Conservation (phyloP, 2,888 invertebrate species). For the Tinea pellionella region DNA sequence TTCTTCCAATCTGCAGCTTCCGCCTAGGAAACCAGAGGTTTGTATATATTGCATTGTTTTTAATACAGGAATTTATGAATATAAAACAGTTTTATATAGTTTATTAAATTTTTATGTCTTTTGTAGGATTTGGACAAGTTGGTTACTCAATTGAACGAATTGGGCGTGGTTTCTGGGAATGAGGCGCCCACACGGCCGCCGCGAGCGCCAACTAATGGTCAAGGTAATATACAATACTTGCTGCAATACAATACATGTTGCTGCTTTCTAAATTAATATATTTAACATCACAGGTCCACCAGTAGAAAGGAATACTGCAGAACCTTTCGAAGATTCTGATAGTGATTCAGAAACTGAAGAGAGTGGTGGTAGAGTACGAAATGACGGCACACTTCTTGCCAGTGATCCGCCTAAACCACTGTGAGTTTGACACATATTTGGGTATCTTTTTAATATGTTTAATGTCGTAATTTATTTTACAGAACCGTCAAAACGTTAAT, state of each 20-base stretch:
- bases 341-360: slow-evolving; percentile 87
- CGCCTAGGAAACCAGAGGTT: slow-evolving; percentile 92
- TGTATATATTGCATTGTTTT: slow-evolving; percentile 41
- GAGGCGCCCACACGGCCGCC: slow-evolving; percentile 72
- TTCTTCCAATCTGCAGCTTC: slow-evolving; percentile 72
- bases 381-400: slow-evolving; percentile 94
- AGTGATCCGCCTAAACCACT: slow-evolving; percentile 97
- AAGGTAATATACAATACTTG: slow-evolving; percentile 44
- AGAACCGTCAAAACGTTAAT: slow-evolving; percentile 14
- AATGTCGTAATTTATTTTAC: neutral
- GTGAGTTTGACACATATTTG: slow-evolving; percentile 71
- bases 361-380: slow-evolving; percentile 81
- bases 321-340: slow-evolving; percentile 78
- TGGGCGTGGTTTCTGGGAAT: slow-evolving; percentile 83
- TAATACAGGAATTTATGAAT: neutral
- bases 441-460: no score
- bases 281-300: slow-evolving; percentile 43
- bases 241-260: no score
- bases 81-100: neutral
- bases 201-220: slow-evolving; percentile 57
- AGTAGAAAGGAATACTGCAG: slow-evolving; percentile 69
- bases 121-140: slow-evolving; percentile 94
- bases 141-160: slow-evolving; percentile 95
- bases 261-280: neutral
- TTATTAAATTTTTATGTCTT: slow-evolving; percentile 12